Evolutionary conservation across 2,113 vertebrate genomes (phyloP).

Genomic region (Hemibates koningsi): DNA sequence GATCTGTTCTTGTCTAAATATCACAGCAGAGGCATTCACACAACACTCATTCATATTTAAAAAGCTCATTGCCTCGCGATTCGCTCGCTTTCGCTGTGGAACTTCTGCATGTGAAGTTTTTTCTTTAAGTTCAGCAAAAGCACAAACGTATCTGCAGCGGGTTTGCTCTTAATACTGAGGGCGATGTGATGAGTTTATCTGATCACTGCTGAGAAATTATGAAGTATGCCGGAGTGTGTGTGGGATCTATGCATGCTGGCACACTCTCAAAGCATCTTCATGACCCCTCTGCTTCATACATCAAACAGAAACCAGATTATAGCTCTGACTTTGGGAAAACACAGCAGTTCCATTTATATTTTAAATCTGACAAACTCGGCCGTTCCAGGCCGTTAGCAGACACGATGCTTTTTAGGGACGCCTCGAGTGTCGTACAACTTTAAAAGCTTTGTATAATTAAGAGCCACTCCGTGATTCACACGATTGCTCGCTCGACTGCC

Average conservation of each 20-base stretch:
- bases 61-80: not conserved
- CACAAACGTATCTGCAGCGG: not conserved
- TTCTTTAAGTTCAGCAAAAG: conserved; percentile 7
- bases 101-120: not conserved
- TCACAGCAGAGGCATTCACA: conserved; percentile 29
- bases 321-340: not conserved
- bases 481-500: not conserved
- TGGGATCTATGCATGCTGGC: not conserved
- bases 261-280: not conserved
- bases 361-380: conserved; percentile 2
- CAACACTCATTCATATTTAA: conserved; percentile 54
- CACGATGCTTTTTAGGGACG: conserved; percentile 7
- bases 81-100: not conserved
- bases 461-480: conserved; percentile 16
- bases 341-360: conserved; percentile 27
- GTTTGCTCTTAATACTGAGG: not conserved
- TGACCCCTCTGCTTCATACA: not conserved
- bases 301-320: not conserved
- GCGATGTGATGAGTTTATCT: not conserved
- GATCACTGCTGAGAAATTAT: not conserved
- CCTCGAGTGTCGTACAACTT: conserved; percentile 7
- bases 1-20: conserved; percentile 36
- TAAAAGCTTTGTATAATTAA: conserved; percentile 47
- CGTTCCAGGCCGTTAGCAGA: conserved; percentile 9
- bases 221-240: not conserved